Evolutionary conservation across 2,113 vertebrate genomes (phyloP), one percentile per base, ranked within the genome.

Genomic region (Loxodonta africana): DNA sequence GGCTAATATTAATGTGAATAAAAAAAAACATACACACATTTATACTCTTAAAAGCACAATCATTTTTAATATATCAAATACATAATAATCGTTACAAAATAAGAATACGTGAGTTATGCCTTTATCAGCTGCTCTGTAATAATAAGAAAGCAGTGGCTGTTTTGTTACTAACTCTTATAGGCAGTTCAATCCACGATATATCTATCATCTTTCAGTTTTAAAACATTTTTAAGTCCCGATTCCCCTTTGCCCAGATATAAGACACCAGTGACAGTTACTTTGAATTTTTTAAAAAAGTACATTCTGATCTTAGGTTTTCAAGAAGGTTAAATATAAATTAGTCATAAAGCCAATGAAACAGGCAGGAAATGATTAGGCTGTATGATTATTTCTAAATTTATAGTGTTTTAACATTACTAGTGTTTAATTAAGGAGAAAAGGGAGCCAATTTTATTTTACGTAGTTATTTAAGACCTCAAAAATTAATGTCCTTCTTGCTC

Each of bases 241-340:
- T 97, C 98, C 96, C 97, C 91, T 98, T 98, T 96, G 92, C 97
- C 96, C 97, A 95, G 88, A 71, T 98, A 44, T 97, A 98, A 98
- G 98, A 97, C 96, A 97, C 60, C 74, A 71, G 86, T 41, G 51
- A 97, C 97, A 98, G 97, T 98, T 94, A 97, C 98, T 98, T 98
- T 99, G 97, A 98, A 98, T 98, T 98, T 98, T 98, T 97, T 95
- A 62, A 97, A 97, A 98, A 98, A 99, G 98, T 99, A 98, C 98
- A 98, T 99, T 98, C 99, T 98, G 96, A 96, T 99, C 96, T 3
- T 97, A 98, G 98, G 98, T 97, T 98, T 97, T 97, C 97, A 99
- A 99, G 98, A 99, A 99, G 99, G 99, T 99, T 99, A 98, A 99
- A 99, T 99, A 99, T 99, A 99, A 99, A 99, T 99, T 99, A 99